Percentiles rank a stretch among this genome's conserved stretches.
phyloP scores from a whole-genome alignment of 2,888 invertebrate species.

The Leucozona laternaria region DNA sequence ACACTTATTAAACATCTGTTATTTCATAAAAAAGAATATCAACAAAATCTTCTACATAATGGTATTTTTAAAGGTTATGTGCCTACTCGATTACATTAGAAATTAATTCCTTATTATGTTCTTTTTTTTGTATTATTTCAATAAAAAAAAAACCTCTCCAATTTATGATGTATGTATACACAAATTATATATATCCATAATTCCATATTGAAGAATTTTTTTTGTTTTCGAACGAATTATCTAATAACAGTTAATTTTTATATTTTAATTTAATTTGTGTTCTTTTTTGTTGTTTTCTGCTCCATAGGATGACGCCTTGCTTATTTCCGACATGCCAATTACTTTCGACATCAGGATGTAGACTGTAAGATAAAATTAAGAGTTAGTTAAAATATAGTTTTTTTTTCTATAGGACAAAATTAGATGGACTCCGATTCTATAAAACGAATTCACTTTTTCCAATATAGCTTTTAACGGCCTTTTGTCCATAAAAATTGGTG shows the following conservation, averaged over 20 bases:
- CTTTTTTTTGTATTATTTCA: too few species aligned
- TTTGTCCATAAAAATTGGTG: too few species aligned
- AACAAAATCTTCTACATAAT: too few species aligned
- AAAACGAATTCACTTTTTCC: too few species aligned
- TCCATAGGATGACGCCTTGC: slow-evolving; percentile 93
- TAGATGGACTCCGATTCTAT: too few species aligned
- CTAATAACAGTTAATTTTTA: slow-evolving; percentile 26
- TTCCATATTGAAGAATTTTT: slow-evolving; percentile 18
- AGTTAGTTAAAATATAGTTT: neutral
- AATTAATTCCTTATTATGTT: too few species aligned
- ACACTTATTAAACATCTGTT: too few species aligned
- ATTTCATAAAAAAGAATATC: too few species aligned
- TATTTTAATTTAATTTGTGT: slow-evolving; percentile 76
- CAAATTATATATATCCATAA: slow-evolving; percentile 20
- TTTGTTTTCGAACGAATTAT: slow-evolving; percentile 16
- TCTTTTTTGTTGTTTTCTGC: slow-evolving; percentile 78
- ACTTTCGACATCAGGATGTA: slow-evolving; percentile 90
- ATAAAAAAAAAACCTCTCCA: slow-evolving; percentile 18
- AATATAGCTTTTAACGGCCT: too few species aligned
- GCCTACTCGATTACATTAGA: too few species aligned
- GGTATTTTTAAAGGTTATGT: too few species aligned
- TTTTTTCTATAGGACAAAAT: neutral
- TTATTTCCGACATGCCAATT: slow-evolving; percentile 93
- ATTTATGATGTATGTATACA: slow-evolving; percentile 8
- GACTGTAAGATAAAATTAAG: slow-evolving; percentile 85